phyloP scores from a whole-genome alignment of 64 coral and sea anemone species.

The Dendrophyllia cribrosa region DNA sequence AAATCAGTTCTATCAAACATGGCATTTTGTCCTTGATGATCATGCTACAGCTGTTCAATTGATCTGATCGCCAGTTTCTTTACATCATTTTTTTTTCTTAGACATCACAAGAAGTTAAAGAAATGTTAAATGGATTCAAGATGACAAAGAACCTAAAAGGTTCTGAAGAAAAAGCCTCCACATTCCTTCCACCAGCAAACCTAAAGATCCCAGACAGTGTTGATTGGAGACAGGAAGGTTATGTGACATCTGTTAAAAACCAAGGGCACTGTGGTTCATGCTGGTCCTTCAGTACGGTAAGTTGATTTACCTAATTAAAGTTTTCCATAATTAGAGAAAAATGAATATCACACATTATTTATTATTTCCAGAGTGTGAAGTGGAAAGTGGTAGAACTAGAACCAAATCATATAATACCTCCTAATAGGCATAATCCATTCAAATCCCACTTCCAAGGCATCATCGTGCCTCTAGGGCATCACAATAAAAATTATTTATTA shows the following conservation, averaged over 20 bases:
- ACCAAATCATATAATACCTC: too few species aligned
- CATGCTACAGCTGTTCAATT: background rate
- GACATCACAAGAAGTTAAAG: constrained; percentile 78
- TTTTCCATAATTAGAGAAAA: too few species aligned
- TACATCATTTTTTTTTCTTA: background rate
- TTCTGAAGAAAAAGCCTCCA: constrained; percentile 60
- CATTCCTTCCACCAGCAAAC: constrained; percentile 84
- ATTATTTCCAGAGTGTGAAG: too few species aligned
- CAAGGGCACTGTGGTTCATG: constrained; percentile 96
- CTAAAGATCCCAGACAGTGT: constrained; percentile 71
- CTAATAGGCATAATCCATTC: too few species aligned
- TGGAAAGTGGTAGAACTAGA: too few species aligned
- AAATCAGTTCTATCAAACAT: background rate
- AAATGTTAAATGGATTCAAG: constrained; percentile 81
- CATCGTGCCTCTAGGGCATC: too few species aligned
- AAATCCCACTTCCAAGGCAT: too few species aligned
- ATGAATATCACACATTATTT: too few species aligned
- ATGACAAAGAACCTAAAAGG: background rate
- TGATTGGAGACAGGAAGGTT: constrained; percentile 91
- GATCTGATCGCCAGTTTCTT: too few species aligned
- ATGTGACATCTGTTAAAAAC: constrained; percentile 95
- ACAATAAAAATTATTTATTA: too few species aligned
- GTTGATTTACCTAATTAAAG: background rate
- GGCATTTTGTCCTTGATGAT: background rate
- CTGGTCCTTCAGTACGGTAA: constrained; percentile 96